Evolutionary conservation across 2,888 invertebrate species (phyloP).

Genomic region (Orchesellides sinensis): DNA sequence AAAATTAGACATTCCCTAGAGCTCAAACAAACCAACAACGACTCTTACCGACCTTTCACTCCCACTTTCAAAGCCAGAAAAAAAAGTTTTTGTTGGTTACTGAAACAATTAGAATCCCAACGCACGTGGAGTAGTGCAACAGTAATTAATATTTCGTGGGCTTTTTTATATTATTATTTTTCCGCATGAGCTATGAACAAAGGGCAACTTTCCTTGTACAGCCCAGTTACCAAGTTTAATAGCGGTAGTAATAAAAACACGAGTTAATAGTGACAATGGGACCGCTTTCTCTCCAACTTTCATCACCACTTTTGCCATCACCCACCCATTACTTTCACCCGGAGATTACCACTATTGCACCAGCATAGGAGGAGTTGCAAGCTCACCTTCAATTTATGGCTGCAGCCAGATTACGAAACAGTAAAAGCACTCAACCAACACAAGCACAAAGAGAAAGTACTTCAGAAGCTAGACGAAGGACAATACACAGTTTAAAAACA

Average conservation of each 20-base stretch:
- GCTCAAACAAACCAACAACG: too few species aligned
- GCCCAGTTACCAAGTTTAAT: background rate
- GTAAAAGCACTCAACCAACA: background rate
- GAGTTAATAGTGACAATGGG: slow-evolving; percentile 23
- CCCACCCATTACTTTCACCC: background rate
- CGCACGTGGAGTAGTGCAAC: too few species aligned
- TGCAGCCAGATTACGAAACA: background rate
- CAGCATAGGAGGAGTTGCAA: background rate
- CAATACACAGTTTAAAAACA: background rate
- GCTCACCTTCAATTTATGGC: background rate
- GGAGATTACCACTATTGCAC: background rate
- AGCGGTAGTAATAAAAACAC: slow-evolving; percentile 5
- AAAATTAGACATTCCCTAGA: too few species aligned
- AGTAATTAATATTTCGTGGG: too few species aligned
- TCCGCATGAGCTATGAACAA: background rate
- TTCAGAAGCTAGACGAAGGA: background rate
- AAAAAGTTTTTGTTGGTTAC: too few species aligned
- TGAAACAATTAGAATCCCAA: too few species aligned
- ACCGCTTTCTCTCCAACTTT: background rate
- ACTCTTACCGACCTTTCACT: too few species aligned
- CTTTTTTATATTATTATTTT: too few species aligned
- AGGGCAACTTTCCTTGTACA: background rate
- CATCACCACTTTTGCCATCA: background rate
- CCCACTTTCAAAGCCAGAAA: too few species aligned
- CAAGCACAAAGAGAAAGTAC: background rate